Evolutionary conservation across 2,888 invertebrate genomes (phyloP).

Genomic region (Nephrotoma guestfalica): DNA sequence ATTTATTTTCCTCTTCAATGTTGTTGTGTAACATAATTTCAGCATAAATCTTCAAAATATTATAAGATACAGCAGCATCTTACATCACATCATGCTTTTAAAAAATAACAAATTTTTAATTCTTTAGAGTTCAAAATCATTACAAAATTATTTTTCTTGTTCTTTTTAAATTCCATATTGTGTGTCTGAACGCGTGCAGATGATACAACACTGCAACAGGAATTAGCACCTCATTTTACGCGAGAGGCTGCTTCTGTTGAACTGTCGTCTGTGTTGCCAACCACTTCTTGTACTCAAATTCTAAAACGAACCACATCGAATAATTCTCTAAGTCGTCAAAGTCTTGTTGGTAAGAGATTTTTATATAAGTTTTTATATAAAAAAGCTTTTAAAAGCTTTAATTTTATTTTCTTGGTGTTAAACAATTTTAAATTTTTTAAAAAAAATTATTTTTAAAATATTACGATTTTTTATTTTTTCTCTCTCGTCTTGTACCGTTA

Average conservation of each 20-base stretch:
- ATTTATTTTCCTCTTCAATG: not conserved
- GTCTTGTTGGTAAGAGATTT: conserved; percentile 12
- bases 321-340: conserved; percentile 10
- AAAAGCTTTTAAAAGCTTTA: not conserved
- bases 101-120: not conserved
- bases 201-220: not conserved
- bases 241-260: conserved; percentile 9
- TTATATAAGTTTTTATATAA: not conserved
- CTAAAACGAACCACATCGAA: not conserved
- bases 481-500: conserved; percentile 15
- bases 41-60: not conserved
- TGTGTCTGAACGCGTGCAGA: not conserved
- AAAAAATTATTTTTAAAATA: not conserved
- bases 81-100: not conserved
- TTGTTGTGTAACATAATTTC: not conserved
- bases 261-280: conserved; percentile 3
- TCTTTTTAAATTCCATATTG: not conserved
- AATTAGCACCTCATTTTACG: not conserved
- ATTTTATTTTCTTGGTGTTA: not conserved
- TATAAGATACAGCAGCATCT: not conserved
- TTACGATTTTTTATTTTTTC: not conserved
- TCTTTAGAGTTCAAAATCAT: not conserved
- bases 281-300: not conserved
- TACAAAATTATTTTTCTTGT: not conserved
- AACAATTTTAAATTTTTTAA: not conserved